These are phyloP conservation scores for Sorex araneus DNA, from an alignment of 2,113 vertebrate species.

Conservation along the genomic window DNA sequence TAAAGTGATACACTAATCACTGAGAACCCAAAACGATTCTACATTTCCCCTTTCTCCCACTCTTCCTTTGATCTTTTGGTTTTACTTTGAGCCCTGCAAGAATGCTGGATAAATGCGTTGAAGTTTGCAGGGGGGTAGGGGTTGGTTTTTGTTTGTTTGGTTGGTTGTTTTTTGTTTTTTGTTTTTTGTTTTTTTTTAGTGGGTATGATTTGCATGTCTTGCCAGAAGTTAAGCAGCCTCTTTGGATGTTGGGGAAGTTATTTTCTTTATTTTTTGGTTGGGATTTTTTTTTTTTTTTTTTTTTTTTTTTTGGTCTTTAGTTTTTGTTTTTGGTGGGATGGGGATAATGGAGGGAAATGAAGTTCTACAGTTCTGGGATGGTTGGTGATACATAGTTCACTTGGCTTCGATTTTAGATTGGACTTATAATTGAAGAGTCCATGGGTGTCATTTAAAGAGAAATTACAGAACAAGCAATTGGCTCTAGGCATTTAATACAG, in stretches of 20 bases:
- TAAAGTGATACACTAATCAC: constrained; percentile 87
- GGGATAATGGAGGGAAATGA: constrained; percentile 84
- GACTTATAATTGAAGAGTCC: constrained; percentile 85
- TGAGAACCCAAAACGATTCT: constrained; percentile 88
- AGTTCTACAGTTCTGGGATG: constrained; percentile 87
- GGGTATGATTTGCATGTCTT: constrained; percentile 88
- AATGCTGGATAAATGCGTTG: constrained; percentile 88
- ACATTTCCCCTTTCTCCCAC: constrained; percentile 83
- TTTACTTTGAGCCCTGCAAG: constrained; percentile 84
- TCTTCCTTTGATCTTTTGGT: constrained; percentile 75
- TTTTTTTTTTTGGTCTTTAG: constrained; percentile 70
- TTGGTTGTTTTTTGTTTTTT: too few species aligned
- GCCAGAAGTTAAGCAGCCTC: constrained; percentile 88
- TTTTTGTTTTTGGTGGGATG: constrained; percentile 70
- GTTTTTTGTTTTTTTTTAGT: constrained; percentile 64
- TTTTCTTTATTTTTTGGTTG: constrained; percentile 50
- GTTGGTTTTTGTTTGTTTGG: too few species aligned
- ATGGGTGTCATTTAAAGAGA: constrained; percentile 83
- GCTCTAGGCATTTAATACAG: constrained; percentile 86
- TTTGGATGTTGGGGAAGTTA: constrained; percentile 80
- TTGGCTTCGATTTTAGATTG: constrained; percentile 87
- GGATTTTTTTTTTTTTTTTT: not conserved
- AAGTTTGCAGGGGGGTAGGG: constrained; percentile 84
- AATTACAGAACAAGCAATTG: constrained; percentile 87
- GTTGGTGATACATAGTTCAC: constrained; percentile 86